Evolutionary conservation across 2,113 vertebrate genomes (phyloP), one percentile per base, ranked within the genome.

Genomic region (Potamarius usumacintae): DNA sequence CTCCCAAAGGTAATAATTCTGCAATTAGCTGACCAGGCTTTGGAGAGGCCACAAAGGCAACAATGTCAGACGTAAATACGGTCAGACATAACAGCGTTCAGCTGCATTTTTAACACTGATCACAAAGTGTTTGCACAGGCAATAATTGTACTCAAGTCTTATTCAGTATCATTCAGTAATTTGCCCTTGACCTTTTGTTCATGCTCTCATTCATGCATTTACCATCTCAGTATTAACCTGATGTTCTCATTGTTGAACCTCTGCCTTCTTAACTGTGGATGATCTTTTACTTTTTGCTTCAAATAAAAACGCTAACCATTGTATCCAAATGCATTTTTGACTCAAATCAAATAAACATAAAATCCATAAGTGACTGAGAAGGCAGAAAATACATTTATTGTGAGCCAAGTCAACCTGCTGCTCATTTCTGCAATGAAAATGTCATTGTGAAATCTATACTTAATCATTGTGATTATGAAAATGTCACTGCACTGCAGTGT

Each of bases 401-500:
- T 48, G 4, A 76, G 2, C 50, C 42, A 77, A 77, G 74, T 77
- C 74, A n/a, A 22, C 22, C 22, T 77, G 48, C 22, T 77, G 74
- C 48, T 77, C 50, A 27, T 79, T 53, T 8, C 14, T 7, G 52
- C 15, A 60, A 60, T 17, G 22, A 9, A 55, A 79, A 79, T 8
- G 30, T 60, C 55, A 20, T 4, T 60, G 78, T 60, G 17, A 5
- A 81, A 81, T 58, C 55, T 81, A 30, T 42, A 58, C 11, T 81
- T 60, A 60, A 81, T 60, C n/a, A 27, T 79, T 60, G 34, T 34
- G 27, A 42, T 60, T 60, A 81, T 34, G 78, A 42, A 81, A 81
- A 81, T 81, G 53, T 81, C 78, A 60, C n/a, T 20, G 27, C 57
- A 34, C 17, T 30, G 52, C 27, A 78, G 71, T 7, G 15, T 18